Percentiles rank a stretch among this genome's conserved stretches.
phyloP scores from a whole-genome alignment of 2,888 invertebrate genomes.

The Clusia tigrina region DNA sequence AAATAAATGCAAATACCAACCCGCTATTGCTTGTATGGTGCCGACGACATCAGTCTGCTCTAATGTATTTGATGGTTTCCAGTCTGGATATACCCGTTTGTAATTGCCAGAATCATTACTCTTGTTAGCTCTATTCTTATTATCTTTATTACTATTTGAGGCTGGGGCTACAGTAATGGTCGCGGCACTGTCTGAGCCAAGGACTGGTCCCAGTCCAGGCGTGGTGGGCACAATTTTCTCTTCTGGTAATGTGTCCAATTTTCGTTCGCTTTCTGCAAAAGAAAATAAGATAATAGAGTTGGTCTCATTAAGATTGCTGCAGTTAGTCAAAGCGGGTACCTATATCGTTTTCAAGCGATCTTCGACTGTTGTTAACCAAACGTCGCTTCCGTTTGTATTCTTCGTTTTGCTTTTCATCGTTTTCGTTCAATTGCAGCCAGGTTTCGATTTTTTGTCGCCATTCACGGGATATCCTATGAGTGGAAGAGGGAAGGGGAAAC shows the following conservation, averaged over 20 bases:
- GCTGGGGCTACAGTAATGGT: slow-evolving; percentile 32
- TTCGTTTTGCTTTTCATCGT: slow-evolving; percentile 77
- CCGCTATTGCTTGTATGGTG: slow-evolving; percentile 87
- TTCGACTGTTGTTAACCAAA: slow-evolving; percentile 73
- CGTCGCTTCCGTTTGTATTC: slow-evolving; percentile 74
- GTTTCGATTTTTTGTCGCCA: slow-evolving; percentile 92
- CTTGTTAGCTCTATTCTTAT: slow-evolving; percentile 33
- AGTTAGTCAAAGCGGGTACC: slow-evolving; percentile 65
- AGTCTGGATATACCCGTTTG: slow-evolving; percentile 76
- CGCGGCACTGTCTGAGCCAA: slow-evolving; percentile 61
- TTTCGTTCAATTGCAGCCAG: slow-evolving; percentile 88
- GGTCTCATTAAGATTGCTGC: background rate
- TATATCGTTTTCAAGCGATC: slow-evolving; percentile 86
- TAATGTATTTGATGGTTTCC: slow-evolving; percentile 80
- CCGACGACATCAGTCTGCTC: slow-evolving; percentile 85
- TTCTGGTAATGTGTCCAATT: slow-evolving; percentile 79
- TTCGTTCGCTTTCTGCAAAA: slow-evolving; percentile 79
- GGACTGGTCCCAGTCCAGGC: slow-evolving; percentile 35
- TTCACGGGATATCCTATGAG: slow-evolving; percentile 70
- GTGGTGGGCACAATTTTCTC: slow-evolving; percentile 66
- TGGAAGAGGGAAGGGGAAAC: too few relatives aligned
- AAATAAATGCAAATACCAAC: slow-evolving; percentile 64
- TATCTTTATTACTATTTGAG: slow-evolving; percentile 34
- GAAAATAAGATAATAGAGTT: background rate
- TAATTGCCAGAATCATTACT: slow-evolving; percentile 63